Percentiles rank a stretch among this genome's conserved stretches.
phyloP scores from a whole-genome alignment of 1,140 invertebrate genomes.

The Stegodyphus mimosarum region DNA sequence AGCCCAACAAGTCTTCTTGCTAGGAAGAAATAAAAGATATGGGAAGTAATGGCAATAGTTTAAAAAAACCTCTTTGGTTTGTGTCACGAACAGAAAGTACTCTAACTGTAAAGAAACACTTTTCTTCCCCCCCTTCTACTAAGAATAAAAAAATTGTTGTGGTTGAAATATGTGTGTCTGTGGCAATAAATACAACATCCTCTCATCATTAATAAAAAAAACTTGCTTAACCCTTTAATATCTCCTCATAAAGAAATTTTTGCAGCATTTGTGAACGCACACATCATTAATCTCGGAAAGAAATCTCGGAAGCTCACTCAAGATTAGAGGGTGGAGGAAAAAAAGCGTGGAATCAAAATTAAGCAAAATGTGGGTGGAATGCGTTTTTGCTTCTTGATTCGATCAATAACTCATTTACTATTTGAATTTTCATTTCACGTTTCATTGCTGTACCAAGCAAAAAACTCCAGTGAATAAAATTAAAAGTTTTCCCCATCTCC shows the following conservation, averaged over 20 bases:
- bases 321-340: neutral
- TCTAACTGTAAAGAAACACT: too few species aligned
- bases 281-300: constrained; percentile 25
- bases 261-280: neutral
- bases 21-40: neutral
- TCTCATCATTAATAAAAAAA: neutral
- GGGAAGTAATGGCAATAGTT: neutral
- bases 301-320: neutral
- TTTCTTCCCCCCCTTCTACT: too few species aligned
- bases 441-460: constrained; percentile 26
- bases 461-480: constrained; percentile 16
- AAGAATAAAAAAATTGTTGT: too few species aligned
- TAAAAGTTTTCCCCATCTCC: neutral
- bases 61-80: too few species aligned
- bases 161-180: too few species aligned
- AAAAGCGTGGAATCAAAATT: constrained; percentile 22
- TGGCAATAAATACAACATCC: too few species aligned
- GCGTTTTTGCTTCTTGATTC: neutral
- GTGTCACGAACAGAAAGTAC: too few species aligned
- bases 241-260: neutral
- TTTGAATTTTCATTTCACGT: constrained; percentile 45
- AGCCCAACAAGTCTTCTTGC: neutral
- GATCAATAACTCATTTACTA: constrained; percentile 41
- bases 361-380: neutral
- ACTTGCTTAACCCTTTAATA: constrained; percentile 15